phyloP scores from a whole-genome alignment of 30 jellyfish, hydroid and myxozoan species.

The Hydractinia symbiolongicarpus region DNA sequence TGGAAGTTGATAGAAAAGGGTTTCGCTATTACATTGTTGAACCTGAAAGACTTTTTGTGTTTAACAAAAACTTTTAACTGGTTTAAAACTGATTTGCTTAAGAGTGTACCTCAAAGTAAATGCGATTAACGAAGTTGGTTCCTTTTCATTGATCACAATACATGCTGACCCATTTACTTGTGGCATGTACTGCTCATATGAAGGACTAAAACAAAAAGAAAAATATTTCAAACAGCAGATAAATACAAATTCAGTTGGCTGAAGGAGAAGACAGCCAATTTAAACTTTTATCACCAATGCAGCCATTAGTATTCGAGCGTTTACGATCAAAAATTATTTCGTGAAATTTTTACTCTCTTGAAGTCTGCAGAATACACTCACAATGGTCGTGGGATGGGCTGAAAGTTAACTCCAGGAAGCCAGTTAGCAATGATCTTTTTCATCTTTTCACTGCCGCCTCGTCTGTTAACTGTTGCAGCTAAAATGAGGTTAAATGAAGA shows the following conservation, averaged over 20 bases:
- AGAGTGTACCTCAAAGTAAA: conserved; percentile 64
- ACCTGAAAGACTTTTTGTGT: too few relatives aligned
- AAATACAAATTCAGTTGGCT: too few relatives aligned
- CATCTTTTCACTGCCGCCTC: conserved; percentile 86
- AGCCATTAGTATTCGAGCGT: too few relatives aligned
- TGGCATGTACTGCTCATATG: conserved; percentile 74
- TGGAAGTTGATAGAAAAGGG: too few relatives aligned
- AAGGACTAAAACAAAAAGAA: conserved; percentile 52
- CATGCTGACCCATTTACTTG: conserved; percentile 66
- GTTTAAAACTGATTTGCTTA: background rate
- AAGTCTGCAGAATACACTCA: conserved; percentile 22
- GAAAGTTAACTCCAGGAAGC: conserved; percentile 63
- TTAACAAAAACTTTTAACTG: too few relatives aligned
- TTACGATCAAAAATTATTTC: too few relatives aligned
- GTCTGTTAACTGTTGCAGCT: conserved; percentile 29
- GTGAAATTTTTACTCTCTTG: too few relatives aligned
- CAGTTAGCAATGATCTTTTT: conserved; percentile 77
- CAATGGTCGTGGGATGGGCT: conserved; percentile 90
- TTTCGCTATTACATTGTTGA: too few relatives aligned
- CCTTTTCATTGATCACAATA: conserved; percentile 78
- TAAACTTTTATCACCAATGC: too few relatives aligned
- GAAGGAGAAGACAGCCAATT: too few relatives aligned
- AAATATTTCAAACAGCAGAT: background rate
- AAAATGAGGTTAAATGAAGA: background rate
- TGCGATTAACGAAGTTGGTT: conserved; percentile 88